Conservation (phyloP, 1,140 invertebrate species). For the Apolygus lucorum region DNA sequence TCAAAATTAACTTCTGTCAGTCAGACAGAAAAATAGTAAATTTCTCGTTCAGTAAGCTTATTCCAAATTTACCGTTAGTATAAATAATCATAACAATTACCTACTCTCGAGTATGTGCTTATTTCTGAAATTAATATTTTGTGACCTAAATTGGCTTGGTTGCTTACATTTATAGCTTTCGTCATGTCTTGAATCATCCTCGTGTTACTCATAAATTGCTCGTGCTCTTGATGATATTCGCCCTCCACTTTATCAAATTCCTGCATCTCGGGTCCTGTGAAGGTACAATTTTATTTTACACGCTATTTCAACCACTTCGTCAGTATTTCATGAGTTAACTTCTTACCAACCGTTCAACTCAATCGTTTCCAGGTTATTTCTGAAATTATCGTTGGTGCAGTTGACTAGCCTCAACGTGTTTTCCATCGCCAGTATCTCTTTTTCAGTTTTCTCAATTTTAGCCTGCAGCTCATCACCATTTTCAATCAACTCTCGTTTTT, state of each 20-base stretch:
- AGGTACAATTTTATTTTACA: not conserved
- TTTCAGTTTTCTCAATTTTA: constrained; percentile 54
- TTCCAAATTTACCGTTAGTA: no score
- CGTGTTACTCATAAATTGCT: constrained; percentile 13
- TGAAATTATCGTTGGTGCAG: constrained; percentile 46
- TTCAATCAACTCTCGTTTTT: constrained; percentile 55
- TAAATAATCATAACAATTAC: not conserved
- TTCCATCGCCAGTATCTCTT: constrained; percentile 63
- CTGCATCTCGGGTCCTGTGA: constrained; percentile 31
- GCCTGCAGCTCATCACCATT: constrained; percentile 54
- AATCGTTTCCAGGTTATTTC: constrained; percentile 30
- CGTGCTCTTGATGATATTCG: constrained; percentile 16
- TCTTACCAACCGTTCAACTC: constrained; percentile 30
- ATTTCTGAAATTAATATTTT: no score
- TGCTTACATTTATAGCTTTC: constrained; percentile 6
- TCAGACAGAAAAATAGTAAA: no score
- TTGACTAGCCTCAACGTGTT: constrained; percentile 60
- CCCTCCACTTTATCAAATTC: constrained; percentile 28
- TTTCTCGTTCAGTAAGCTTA: no score
- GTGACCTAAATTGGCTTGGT: no score
- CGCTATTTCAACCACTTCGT: no score
- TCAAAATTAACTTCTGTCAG: not conserved
- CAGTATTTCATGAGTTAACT: no score
- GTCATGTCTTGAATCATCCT: not conserved
- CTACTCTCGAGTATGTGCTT: not conserved